These are phyloP conservation scores for Drosophila bunnanda DNA, from an alignment of 2,888 invertebrate species.

Conservation along the genomic window DNA sequence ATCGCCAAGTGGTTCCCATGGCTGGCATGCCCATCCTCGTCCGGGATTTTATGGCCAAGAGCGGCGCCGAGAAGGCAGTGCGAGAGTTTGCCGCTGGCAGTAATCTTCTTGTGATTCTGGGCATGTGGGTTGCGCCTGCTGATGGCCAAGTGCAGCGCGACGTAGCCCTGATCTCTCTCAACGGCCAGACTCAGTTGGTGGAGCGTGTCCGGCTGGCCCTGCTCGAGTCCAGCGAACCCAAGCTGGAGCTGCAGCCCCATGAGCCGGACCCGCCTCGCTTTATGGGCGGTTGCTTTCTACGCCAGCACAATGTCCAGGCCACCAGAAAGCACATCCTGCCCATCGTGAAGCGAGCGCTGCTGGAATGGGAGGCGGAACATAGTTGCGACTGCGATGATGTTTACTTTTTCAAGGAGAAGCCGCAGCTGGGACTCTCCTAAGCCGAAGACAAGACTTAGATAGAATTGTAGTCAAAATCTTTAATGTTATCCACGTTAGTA, in stretches of 20 bases:
- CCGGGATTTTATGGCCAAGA: conserved; percentile 72
- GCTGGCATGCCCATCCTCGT: conserved; percentile 85
- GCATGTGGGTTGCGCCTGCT: conserved; percentile 86
- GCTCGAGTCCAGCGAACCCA: conserved; percentile 50
- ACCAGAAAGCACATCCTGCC: conserved; percentile 90
- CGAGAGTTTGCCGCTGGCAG: conserved; percentile 85
- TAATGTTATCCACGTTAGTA: background rate
- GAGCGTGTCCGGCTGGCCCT: conserved; percentile 68
- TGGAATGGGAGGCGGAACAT: conserved; percentile 56
- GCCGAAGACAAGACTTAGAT: conserved; percentile 10
- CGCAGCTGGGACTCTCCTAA: conserved; percentile 66
- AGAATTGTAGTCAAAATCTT: conserved; percentile 15
- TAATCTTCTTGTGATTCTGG: conserved; percentile 86
- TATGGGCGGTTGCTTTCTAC: conserved; percentile 85
- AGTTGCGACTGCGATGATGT: conserved; percentile 63
- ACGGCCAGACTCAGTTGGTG: conserved; percentile 50
- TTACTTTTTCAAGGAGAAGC: conserved; percentile 70
- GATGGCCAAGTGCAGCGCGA: conserved; percentile 86
- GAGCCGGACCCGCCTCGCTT: conserved; percentile 77
- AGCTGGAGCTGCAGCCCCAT: conserved; percentile 83
- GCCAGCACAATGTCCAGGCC: conserved; percentile 87
- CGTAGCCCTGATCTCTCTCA: conserved; percentile 85
- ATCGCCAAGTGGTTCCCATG: conserved; percentile 86
- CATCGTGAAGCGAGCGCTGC: conserved; percentile 86
- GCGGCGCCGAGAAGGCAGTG: conserved; percentile 85